A percentile compares a stretch with the other conserved stretches of the same genome.
phyloP scores from a whole-genome alignment of 2,113 vertebrate species.

The Nothobranchius kuhntae region DNA sequence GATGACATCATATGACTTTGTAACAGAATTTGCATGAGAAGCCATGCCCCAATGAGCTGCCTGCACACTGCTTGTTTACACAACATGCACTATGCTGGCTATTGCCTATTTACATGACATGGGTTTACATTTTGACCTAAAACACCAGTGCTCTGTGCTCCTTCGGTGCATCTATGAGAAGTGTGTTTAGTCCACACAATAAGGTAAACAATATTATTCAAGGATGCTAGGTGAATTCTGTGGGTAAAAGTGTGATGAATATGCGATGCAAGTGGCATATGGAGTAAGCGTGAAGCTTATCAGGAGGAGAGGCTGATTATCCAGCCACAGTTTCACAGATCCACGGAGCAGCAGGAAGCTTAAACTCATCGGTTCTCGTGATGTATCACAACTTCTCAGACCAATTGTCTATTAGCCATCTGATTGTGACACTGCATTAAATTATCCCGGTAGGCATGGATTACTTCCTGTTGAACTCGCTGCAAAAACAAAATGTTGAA shows the following conservation, averaged over 20 bases:
- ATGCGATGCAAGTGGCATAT: slow-evolving; percentile 26
- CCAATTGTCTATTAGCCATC: slow-evolving; percentile 5
- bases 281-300: slow-evolving; percentile 17
- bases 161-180: no score
- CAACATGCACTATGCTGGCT: slow-evolving; percentile 5
- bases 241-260: slow-evolving; percentile 31
- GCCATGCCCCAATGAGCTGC: slow-evolving; percentile 4
- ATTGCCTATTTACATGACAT: not conserved
- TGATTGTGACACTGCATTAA: slow-evolving; percentile 22
- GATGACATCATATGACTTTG: not conserved
- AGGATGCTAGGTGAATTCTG: slow-evolving; percentile 1
- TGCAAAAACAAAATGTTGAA: not conserved
- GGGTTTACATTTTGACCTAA: not conserved
- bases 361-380: slow-evolving; percentile 7
- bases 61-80: slow-evolving; percentile 31
- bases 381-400: slow-evolving; percentile 17
- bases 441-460: slow-evolving; percentile 8
- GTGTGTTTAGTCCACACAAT: no score
- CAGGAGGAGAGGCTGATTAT: slow-evolving; percentile 16
- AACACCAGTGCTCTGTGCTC: no score
- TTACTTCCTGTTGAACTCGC: slow-evolving; percentile 1
- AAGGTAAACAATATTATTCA: no score
- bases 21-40: slow-evolving; percentile 17
- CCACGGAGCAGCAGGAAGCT: slow-evolving; percentile 21
- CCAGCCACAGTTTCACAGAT: slow-evolving; percentile 21